Evolutionary conservation across 2,113 vertebrate genomes (phyloP), one percentile per base, ranked within the genome.

Genomic region (Dicaeum eximium): DNA sequence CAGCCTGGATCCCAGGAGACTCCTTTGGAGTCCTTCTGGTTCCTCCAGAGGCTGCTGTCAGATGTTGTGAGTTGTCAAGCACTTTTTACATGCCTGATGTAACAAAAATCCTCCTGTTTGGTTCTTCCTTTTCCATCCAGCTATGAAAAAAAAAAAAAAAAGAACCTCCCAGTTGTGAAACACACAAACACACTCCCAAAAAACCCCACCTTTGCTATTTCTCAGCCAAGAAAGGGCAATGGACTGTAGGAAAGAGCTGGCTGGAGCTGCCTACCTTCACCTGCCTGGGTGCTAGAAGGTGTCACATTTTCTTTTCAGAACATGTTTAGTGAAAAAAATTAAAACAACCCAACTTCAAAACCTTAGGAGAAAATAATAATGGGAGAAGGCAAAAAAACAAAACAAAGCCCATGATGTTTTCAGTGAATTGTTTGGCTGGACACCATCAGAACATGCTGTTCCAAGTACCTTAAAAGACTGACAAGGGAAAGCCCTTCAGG

Each of bases 301-400:
- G 25, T 22, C n/a, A 44, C 13, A 44, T 42, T 71, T 71, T 22
- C 28, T 89, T 51, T 80, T 66, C 51, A 70, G 28, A 89, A 70
- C 4, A 13, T 0, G 0, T 23, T 44, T 21, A 45, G 7, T 28
- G 10, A 8, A 47, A 61, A 11, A 67, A 23, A 64, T 18, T 18
- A 8, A 15, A n/a, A 6, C 18, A 73, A 47, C 19, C 11, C n/a
- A 67, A 67, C n/a, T 6, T 37, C 19, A 83, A 83, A 92, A 84
- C 11, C 19, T 73, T 45, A 24, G 30, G 47, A 86, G 60, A 80
- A 90, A 85, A 66, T 54, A 86, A 77, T 57, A 56, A 54, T 5
- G 12, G 19, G 14, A 80, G 56, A 84, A 86, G 50, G 35, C 18
- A 48, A 86, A 22, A 22, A 66, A 81, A 15, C 9, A 24, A 64